Evolutionary conservation across 2,888 invertebrate species (phyloP).

Genomic region (Tridacna crocea): DNA sequence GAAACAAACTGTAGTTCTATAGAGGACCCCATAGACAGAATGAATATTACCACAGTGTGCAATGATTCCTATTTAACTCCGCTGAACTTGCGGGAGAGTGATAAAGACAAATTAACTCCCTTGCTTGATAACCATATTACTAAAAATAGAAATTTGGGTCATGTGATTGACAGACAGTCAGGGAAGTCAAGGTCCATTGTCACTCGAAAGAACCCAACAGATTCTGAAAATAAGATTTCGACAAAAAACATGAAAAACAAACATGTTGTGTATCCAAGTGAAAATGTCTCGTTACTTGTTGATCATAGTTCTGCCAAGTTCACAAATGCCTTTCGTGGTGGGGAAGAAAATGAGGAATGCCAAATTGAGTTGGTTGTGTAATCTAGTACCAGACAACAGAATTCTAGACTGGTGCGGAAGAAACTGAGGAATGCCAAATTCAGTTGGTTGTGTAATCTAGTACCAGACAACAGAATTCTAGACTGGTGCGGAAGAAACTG

Average conservation of each 20-base stretch:
- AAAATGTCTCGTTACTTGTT: conserved; percentile 49
- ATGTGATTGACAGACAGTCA: neutral
- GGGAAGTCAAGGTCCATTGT: neutral
- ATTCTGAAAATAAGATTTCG: conserved; percentile 6
- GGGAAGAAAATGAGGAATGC: neutral
- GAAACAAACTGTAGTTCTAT: neutral
- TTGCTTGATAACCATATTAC: conserved; percentile 15
- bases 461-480: too few relatives aligned
- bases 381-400: neutral
- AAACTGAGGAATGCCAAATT: conserved; percentile 1
- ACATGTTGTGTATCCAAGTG: conserved; percentile 52
- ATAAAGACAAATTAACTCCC: conserved; percentile 20
- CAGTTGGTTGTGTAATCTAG: conserved; percentile 3
- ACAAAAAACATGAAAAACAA: conserved; percentile 44
- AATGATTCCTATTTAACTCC: conserved; percentile 52
- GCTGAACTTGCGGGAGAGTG: neutral
- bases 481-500: conserved; percentile 2
- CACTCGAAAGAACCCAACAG: conserved; percentile 30
- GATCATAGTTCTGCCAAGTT: conserved; percentile 48
- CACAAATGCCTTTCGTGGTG: conserved; percentile 32
- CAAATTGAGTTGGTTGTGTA: conserved; percentile 13
- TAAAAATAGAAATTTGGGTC: neutral
- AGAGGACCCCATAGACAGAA: conserved; percentile 26
- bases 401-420: conserved; percentile 1
- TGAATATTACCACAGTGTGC: conserved; percentile 48